Evolutionary conservation across 2,113 vertebrate genomes (phyloP), one percentile per base, ranked within the genome.

Genomic region (Toxotes chatareus): DNA sequence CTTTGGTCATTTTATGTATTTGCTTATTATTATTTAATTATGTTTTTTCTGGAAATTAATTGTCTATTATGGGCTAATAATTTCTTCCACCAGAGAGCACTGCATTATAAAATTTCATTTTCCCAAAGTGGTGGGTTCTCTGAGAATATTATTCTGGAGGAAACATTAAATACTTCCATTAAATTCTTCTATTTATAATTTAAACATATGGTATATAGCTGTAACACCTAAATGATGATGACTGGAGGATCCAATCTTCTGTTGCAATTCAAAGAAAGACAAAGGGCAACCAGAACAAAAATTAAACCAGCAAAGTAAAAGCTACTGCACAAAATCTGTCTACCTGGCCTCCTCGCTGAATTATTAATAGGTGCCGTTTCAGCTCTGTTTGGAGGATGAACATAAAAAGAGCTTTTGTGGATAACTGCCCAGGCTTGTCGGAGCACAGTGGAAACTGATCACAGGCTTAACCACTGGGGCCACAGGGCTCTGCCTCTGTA

Each of bases 291-390:
- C 11, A 21, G 36, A 60, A 73, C 31, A 73, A 5, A 51, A 72
- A 82, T 56, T 74, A 80, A 66, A 60, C 57, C 32, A 55, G 10
- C 82, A 79, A 42, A 65, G 84, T 77, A 73, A 76, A 51, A 66
- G 79, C 32, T 56, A 51, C 62, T 40, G 78, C 86, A 78, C 91
- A 87, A 92, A 94, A 93, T 93, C 91, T 94, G 85, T 85, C 89
- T 89, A 87, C 73, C 80, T 47, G 82, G 86, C 80, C 78, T 83
- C 79, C 80, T 73, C 66, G 75, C 86, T 97, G 82, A 96, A 97
- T 97, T 94, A 96, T 98, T 97, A 64, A 97, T 82, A 69, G 63
- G 77, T 80, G 86, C 84, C 88, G 91, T 94, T 95, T 94, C 86
- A 93, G 84, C 74, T 62, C 70, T 76, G 93, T 94, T 94, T 93